These are phyloP conservation scores for Apis cerana DNA, from an alignment of 1,140 invertebrate species.

Conservation along the genomic window DNA sequence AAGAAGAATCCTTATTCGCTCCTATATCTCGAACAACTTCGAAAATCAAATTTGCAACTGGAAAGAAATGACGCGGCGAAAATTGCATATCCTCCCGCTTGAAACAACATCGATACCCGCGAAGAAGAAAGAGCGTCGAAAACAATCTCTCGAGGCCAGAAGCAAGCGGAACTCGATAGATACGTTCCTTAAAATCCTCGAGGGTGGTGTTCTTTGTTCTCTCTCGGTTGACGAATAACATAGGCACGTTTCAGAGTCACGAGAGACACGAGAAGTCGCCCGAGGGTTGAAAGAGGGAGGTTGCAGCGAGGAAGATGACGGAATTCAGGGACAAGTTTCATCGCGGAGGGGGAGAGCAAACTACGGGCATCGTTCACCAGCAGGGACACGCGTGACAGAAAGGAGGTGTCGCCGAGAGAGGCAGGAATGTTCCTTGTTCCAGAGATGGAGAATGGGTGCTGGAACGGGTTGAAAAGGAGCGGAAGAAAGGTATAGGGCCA, in stretches of 20 bases:
- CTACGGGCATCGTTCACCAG: conserved; percentile 48
- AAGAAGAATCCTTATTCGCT: no score
- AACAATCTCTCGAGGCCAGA: neutral
- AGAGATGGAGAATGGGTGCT: neutral
- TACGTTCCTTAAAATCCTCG: neutral
- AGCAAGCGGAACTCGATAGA: neutral
- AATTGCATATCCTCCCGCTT: no score
- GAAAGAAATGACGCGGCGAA: no score
- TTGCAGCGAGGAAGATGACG: neutral
- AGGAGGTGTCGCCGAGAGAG: conserved; percentile 1
- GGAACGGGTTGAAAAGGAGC: neutral
- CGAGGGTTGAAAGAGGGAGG: neutral
- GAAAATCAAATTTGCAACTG: no score
- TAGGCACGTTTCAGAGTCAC: neutral
- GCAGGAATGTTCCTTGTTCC: conserved; percentile 8
- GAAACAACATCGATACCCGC: neutral
- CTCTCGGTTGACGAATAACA: conserved; percentile 46
- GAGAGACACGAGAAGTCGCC: neutral
- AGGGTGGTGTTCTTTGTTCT: neutral
- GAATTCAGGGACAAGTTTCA: conserved; percentile 51
- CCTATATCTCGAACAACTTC: no score
- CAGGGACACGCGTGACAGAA: conserved; percentile 40
- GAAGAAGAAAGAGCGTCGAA: neutral
- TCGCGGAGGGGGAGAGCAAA: conserved; percentile 32
- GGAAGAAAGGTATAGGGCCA: conserved; percentile 6